Evolutionary conservation across 1,140 invertebrate species (phyloP), one percentile per base, ranked within the genome.

Genomic region (Bombus terrestris): DNA sequence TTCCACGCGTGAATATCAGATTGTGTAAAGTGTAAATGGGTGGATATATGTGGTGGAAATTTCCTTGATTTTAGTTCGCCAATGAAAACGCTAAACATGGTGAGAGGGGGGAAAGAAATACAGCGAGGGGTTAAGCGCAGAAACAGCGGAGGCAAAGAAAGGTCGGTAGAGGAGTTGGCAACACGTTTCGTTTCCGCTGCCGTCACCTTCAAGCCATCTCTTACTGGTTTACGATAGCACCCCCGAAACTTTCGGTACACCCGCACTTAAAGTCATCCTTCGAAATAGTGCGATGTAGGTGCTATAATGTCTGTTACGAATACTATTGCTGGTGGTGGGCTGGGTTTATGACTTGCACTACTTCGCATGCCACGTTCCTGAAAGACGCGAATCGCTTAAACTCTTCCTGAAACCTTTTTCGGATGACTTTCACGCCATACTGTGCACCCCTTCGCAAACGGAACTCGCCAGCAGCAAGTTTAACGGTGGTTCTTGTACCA

Each of bases 181-280:
- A 91, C 90, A 84, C 86, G 84, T 85, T 91, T 88, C 74, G 75
- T 82, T 88, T 88, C 79, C 41, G 41, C 78, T 91, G 77, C 86
- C 82, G 86, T 89, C 88, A 85, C 88, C 86, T 88, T 88, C 81
- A 85, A 89, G 66, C 75, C 76, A 90, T 91, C 90, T 81, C 86
- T 91, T 88, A 86, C 86, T 84, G 81, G 86, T 91, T 91, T 91
- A 90, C 79, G 90, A 91, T 71, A 57, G 39, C 43, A 68, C 68
- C 85, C 35, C 53, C 72, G 78, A 89, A 86, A 88, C 47, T 90
- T 91, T 88, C 71, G 79, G 68, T 91, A 85, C 73, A 80, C 69
- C 86, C 72, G 75, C 86, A 86, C 80, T 89, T 86, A 89, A 89
- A 91, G 90, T 88, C 90, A 91, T 91, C 85, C 79, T 85, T 85